Base-by-base conservation (phyloP, 2,888 invertebrate genomes). In the Drosophila melanosoma region DNA sequence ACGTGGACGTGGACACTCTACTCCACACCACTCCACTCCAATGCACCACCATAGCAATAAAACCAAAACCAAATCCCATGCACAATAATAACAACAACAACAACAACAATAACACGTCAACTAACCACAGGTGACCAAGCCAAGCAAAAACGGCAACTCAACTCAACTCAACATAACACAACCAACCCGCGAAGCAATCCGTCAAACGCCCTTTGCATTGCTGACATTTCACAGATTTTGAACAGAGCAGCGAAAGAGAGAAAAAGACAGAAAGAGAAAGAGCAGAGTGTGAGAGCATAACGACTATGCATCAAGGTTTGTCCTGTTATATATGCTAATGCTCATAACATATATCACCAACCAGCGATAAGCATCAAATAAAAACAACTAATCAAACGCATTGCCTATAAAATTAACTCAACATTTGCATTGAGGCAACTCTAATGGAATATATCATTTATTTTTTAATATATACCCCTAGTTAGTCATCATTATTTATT, bases 161-260 rank as follows among this genome's bases (percentile, higher is more conserved):
- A 29, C 29, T 29, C 58, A 51, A 23, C 26, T 26, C 26, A 52
- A 45, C 56, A 40, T 57, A 70, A 61, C 56, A 62, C 45, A 45
- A 45, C 67, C 58, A 59, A 53, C 32, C 65, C 38, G 15, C 33
- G 33, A 62, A 26, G 40, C 40, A 61, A 52, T n/a, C 62, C 32
- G 36, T 35, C 57, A 63, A 66, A 74, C 76, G 53, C 76, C 76
- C 76, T 75, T 71, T 66, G 48, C 66, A 64, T 68, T 54, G 73
- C 65, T 56, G 40, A 74, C 74, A 74, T 75, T 74, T 74, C 68
- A 74, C 74, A 74, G 74, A 76, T 76, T 76, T 76, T 57, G 32
- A 60, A 62, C 48, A 49, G 49, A 69, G 26, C 5, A 8, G 5
- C 15, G 10, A 29, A 12, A 32, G 42, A 2, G 32, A 2, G 10